Conservation (phyloP, 2,113 vertebrate genomes). For the Pitta sordida region DNA sequence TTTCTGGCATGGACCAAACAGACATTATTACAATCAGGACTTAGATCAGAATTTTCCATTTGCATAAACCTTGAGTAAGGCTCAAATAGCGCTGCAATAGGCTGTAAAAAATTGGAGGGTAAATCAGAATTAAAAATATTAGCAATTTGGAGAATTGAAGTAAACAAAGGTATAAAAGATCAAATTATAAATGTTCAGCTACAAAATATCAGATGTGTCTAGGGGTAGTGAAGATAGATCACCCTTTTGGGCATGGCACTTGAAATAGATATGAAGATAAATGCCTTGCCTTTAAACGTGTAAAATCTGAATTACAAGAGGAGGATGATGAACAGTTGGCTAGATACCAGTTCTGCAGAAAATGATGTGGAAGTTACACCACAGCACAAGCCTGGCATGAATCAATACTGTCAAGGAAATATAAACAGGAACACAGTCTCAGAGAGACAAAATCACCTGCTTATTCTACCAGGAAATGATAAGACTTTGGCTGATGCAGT, state of each 20-base stretch:
- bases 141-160: neutral
- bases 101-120: neutral
- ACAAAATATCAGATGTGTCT: neutral
- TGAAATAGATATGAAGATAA: neutral
- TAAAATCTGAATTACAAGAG: neutral
- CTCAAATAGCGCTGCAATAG: neutral
- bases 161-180: neutral
- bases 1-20: neutral
- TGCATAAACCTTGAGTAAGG: neutral
- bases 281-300: neutral
- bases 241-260: neutral
- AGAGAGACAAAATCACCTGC: neutral
- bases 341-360: neutral
- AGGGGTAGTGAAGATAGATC: neutral
- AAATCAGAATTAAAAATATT: neutral
- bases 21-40: neutral
- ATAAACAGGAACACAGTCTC: neutral
- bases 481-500: neutral
- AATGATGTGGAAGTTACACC: neutral
- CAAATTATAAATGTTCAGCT: neutral
- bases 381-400: neutral
- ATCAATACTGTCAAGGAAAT: neutral
- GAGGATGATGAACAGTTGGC: neutral
- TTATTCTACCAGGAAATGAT: neutral
- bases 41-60: neutral